Conservation (phyloP, 2,888 invertebrate genomes). For the Drosophila pullipes region DNA sequence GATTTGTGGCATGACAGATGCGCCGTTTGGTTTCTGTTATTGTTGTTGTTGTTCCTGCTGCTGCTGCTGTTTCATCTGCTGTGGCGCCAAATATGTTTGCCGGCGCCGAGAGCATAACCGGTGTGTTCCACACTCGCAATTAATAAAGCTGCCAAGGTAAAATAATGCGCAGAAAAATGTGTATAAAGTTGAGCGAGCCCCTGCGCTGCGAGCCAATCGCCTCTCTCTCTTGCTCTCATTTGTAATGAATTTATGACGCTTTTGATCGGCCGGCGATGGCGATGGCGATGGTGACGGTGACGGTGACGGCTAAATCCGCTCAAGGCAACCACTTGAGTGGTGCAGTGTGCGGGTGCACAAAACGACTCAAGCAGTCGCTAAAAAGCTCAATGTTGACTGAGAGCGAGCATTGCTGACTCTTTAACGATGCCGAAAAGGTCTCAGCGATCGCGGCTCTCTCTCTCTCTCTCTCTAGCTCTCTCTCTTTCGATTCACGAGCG, state of each 20-base stretch:
- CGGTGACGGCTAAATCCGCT: slow-evolving; percentile 35
- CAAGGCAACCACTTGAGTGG: slow-evolving; percentile 25
- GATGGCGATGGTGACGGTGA: slow-evolving; percentile 22
- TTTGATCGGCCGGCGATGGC: slow-evolving; percentile 58
- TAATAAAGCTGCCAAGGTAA: slow-evolving; percentile 75
- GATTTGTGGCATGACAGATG: slow-evolving; percentile 69
- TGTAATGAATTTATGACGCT: slow-evolving; percentile 63
- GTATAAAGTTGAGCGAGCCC: slow-evolving; percentile 42
- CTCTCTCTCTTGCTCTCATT: slow-evolving; percentile 32
- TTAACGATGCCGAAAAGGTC: slow-evolving; percentile 11
- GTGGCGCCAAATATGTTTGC: slow-evolving; percentile 28
- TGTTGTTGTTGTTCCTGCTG: slow-evolving; percentile 4
- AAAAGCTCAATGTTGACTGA: slow-evolving; percentile 36
- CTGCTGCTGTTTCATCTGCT: slow-evolving; percentile 16
- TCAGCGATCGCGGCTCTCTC: slow-evolving; percentile 27
- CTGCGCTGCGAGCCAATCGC: slow-evolving; percentile 14
- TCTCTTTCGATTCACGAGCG: slow-evolving; percentile 10
- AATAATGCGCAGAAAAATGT: slow-evolving; percentile 64
- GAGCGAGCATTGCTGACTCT: slow-evolving; percentile 14
- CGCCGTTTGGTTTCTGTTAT: slow-evolving; percentile 24
- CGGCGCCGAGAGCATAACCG: slow-evolving; percentile 65
- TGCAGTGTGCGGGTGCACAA: slow-evolving; percentile 42
- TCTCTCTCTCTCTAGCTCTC: background rate
- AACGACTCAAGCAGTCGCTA: slow-evolving; percentile 42
- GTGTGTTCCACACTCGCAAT: slow-evolving; percentile 57